A percentile compares a stretch with the other conserved stretches of the same genome.
These are phyloP conservation scores for Dilophus febrilis DNA, from an alignment of 2,888 invertebrate species.

Conservation along the genomic window DNA sequence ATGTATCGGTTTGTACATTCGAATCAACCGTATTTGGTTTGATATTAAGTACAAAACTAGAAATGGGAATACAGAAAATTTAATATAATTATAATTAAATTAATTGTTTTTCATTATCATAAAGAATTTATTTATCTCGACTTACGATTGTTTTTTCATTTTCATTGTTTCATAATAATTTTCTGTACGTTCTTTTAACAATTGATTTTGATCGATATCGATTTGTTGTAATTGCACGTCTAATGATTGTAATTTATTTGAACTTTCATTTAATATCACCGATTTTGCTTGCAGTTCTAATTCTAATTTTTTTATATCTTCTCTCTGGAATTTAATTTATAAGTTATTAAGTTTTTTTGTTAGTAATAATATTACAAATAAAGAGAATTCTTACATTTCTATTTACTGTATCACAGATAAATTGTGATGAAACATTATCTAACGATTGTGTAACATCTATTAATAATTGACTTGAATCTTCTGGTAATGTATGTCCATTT, in stretches of 20 bases:
- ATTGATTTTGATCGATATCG: neutral
- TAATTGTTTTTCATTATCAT: no score
- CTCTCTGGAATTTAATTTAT: slow-evolving; percentile 35
- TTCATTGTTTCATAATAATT: slow-evolving; percentile 35
- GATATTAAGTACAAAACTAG: slow-evolving; percentile 50
- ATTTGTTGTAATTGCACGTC: slow-evolving; percentile 44
- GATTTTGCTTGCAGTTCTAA: slow-evolving; percentile 38
- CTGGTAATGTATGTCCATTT: slow-evolving; percentile 34
- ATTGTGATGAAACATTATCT: slow-evolving; percentile 44
- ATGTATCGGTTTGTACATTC: slow-evolving; percentile 21
- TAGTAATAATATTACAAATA: no score
- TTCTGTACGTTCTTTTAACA: slow-evolving; percentile 31
- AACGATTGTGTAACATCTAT: slow-evolving; percentile 46
- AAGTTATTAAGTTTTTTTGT: neutral
- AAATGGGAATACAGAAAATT: no score
- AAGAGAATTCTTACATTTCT: slow-evolving; percentile 62
- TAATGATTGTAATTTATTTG: slow-evolving; percentile 49
- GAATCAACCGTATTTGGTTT: slow-evolving; percentile 36
- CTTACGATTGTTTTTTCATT: slow-evolving; percentile 34
- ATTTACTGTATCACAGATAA: slow-evolving; percentile 48
- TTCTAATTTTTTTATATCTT: slow-evolving; percentile 52
- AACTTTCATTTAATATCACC: slow-evolving; percentile 38
- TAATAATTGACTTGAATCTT: slow-evolving; percentile 41
- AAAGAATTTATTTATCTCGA: no score
- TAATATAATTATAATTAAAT: no score